phyloP scores from a whole-genome alignment of 92 coral and sea anemone species.

The Epizoanthus fatuus region DNA sequence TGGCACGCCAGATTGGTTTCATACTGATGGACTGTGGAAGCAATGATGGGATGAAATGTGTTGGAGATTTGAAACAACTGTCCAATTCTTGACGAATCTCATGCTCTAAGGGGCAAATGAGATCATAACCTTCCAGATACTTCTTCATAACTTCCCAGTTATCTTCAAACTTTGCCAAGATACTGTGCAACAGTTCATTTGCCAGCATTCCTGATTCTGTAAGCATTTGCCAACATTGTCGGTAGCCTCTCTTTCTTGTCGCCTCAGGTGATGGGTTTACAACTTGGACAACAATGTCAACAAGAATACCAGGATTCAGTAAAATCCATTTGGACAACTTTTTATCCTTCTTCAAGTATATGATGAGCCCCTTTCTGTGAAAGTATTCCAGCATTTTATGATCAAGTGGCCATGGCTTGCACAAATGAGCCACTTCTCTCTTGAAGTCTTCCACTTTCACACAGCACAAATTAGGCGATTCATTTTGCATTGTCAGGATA shows the following conservation, averaged over 20 bases:
- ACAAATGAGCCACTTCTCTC: not conserved
- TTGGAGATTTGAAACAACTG: not conserved
- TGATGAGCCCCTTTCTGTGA: constrained; percentile 63
- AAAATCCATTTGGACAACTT: constrained; percentile 64
- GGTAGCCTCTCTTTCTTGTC: constrained; percentile 42
- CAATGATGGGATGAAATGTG: constrained; percentile 76
- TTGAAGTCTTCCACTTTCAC: constrained; percentile 50
- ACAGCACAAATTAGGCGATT: constrained; percentile 25
- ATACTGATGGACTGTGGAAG: constrained; percentile 48
- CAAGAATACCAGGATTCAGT: constrained; percentile 55
- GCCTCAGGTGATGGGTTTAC: constrained; percentile 27
- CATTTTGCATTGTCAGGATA: constrained; percentile 17
- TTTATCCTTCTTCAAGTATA: constrained; percentile 55
- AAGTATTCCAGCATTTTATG: constrained; percentile 52
- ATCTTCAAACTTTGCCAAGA: constrained; percentile 43
- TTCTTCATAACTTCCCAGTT: constrained; percentile 41
- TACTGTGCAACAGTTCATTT: constrained; percentile 41
- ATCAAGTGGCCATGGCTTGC: constrained; percentile 35
- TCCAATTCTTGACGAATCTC: not conserved
- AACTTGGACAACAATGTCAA: constrained; percentile 46
- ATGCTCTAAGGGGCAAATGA: constrained; percentile 61
- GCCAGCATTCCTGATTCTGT: constrained; percentile 51
- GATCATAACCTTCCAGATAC: constrained; percentile 69
- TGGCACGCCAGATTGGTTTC: constrained; percentile 40
- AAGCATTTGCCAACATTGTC: constrained; percentile 56